phyloP scores from a whole-genome alignment of 2,888 invertebrate species.

The Priocnemis perturbator region DNA sequence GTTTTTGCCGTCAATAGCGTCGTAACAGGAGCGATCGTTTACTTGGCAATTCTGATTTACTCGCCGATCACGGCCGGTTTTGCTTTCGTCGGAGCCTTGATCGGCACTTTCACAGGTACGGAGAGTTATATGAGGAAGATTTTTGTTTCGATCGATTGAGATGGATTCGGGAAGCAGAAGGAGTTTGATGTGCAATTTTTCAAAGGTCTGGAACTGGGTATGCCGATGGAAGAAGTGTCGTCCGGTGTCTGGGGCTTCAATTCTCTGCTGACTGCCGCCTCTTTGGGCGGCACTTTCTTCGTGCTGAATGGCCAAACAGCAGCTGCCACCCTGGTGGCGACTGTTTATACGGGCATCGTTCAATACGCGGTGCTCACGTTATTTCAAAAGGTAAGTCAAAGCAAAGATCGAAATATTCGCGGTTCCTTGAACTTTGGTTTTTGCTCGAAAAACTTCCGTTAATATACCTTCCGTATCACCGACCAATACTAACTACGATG shows the following conservation, averaged over 20 bases:
- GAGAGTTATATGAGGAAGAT: no score
- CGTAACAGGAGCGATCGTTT: conserved; percentile 69
- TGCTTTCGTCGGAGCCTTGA: conserved; percentile 70
- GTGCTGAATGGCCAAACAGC: conserved; percentile 71
- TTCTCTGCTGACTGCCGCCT: conserved; percentile 71
- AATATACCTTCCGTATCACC: no score
- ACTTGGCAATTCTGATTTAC: conserved; percentile 72
- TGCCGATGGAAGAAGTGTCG: conserved; percentile 64
- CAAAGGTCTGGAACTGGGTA: conserved; percentile 61
- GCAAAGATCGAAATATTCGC: neutral
- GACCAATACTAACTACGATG: no score
- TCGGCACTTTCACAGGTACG: conserved; percentile 72
- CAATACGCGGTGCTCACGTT: conserved; percentile 66
- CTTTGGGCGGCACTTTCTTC: conserved; percentile 73
- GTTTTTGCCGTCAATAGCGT: conserved; percentile 72
- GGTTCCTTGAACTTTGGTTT: no score
- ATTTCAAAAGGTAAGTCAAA: conserved; percentile 60
- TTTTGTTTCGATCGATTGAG: neutral
- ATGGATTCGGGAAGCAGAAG: neutral
- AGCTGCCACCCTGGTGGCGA: conserved; percentile 64
- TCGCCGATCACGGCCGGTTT: conserved; percentile 73
- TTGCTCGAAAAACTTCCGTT: no score
- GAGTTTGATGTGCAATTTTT: neutral
- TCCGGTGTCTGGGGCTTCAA: conserved; percentile 75
- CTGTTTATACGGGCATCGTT: conserved; percentile 69